Conservation (phyloP, 2,888 invertebrate genomes). For the Patella depressa region DNA sequence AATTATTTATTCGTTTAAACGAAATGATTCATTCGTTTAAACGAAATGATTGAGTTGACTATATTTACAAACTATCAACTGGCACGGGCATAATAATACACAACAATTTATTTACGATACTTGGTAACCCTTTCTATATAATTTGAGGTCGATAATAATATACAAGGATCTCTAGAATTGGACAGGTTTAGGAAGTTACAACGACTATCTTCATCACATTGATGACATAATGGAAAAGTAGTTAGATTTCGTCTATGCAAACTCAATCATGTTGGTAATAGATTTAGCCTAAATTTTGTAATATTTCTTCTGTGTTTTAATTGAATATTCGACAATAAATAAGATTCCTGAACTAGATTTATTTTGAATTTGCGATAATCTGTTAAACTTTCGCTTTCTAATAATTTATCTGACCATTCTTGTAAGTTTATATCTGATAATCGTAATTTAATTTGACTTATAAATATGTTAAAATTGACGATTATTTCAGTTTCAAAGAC, state of each 20-base stretch:
- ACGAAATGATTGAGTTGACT: too few species aligned
- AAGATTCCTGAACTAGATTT: background rate
- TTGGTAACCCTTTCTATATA: too few species aligned
- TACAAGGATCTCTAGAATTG: too few species aligned
- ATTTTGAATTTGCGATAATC: background rate
- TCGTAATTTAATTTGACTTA: conserved; percentile 6
- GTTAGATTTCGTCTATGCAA: background rate
- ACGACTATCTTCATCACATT: background rate
- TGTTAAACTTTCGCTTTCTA: background rate
- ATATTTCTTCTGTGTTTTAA: background rate
- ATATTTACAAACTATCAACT: too few species aligned
- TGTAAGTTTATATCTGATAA: background rate
- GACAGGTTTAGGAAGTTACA: too few species aligned
- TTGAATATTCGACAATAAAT: background rate
- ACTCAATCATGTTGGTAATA: background rate
- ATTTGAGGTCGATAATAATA: too few species aligned
- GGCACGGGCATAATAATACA: too few species aligned
- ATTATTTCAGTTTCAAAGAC: conserved; percentile 2
- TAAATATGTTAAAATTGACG: background rate
- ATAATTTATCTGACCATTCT: background rate
- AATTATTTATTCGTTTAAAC: too few species aligned
- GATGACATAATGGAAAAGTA: background rate
- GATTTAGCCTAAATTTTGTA: background rate
- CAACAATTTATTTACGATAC: too few species aligned
- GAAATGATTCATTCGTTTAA: too few species aligned